phyloP scores from a whole-genome alignment of 2,888 invertebrate species.

The Pilophorus perplexus region DNA sequence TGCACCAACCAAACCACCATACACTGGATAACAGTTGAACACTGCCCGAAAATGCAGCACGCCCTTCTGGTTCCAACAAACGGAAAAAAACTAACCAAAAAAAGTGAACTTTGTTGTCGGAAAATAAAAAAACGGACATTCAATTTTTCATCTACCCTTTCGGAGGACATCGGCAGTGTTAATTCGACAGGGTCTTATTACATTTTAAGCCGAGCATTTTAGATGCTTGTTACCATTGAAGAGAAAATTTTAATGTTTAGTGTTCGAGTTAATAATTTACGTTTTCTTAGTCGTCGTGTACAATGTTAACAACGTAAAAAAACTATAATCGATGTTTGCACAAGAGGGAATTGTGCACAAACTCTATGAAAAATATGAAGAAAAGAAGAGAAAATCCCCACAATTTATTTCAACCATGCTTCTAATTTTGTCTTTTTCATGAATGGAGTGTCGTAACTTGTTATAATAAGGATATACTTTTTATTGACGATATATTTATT shows the following conservation, averaged over 20 bases:
- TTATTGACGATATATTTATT: slow-evolving; percentile 17
- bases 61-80: too few relatives aligned
- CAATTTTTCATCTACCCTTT: too few relatives aligned
- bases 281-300: slow-evolving; percentile 23
- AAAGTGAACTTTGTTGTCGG: too few relatives aligned
- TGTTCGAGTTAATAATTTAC: slow-evolving; percentile 16
- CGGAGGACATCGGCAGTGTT: slow-evolving; percentile 28
- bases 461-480: slow-evolving; percentile 10
- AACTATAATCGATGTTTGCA: slow-evolving; percentile 27
- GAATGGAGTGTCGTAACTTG: neutral
- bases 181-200: slow-evolving; percentile 38
- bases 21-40: too few relatives aligned
- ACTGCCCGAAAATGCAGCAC: too few relatives aligned
- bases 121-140: too few relatives aligned
- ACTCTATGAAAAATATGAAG: too few relatives aligned
- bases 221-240: slow-evolving; percentile 38
- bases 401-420: too few relatives aligned
- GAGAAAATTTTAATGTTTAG: slow-evolving; percentile 30
- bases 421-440: too few relatives aligned
- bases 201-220: slow-evolving; percentile 25
- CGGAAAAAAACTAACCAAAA: too few relatives aligned
- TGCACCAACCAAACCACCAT: too few relatives aligned
- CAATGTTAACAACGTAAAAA: slow-evolving; percentile 25
- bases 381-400: too few relatives aligned
- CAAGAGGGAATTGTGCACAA: slow-evolving; percentile 16